Evolutionary conservation across 2,113 vertebrate genomes (phyloP).

Genomic region (Calidris pugnax): DNA sequence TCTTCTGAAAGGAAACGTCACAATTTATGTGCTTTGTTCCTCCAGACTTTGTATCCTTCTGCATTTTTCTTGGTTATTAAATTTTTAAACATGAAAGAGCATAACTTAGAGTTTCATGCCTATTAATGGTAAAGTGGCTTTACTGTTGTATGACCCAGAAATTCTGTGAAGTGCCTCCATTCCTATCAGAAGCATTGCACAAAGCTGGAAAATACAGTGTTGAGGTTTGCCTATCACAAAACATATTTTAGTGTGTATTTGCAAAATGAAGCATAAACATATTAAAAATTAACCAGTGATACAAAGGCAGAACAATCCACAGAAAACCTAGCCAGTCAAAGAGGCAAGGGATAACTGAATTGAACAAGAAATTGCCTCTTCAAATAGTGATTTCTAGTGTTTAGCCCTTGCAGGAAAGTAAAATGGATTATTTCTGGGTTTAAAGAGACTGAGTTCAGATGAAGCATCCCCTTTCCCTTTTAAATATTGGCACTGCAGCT

Average conservation of each 20-base stretch:
- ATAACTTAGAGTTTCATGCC: not conserved
- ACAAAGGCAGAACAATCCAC: not conserved
- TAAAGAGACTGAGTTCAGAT: not conserved
- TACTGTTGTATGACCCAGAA: not conserved
- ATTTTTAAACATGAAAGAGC: not conserved
- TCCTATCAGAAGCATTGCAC: not conserved
- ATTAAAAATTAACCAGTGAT: not conserved
- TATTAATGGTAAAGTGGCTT: not conserved
- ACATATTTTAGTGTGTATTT: not conserved
- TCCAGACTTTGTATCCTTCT: not conserved
- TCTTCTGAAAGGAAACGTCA: slow-evolving; percentile 12
- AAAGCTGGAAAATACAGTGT: not conserved
- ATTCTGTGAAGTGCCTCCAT: not conserved
- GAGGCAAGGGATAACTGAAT: not conserved
- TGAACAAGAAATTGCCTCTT: not conserved
- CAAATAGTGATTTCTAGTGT: not conserved
- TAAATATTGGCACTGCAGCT: not conserved
- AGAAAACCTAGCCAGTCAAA: not conserved
- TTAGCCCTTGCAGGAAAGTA: not conserved
- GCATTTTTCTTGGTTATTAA: not conserved
- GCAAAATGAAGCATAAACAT: not conserved
- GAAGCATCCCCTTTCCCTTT: not conserved
- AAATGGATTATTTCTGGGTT: not conserved
- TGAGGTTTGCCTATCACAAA: not conserved
- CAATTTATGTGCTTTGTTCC: not conserved